phyloP scores from a whole-genome alignment of 2,888 invertebrate genomes.

The Cheilosia soror region DNA sequence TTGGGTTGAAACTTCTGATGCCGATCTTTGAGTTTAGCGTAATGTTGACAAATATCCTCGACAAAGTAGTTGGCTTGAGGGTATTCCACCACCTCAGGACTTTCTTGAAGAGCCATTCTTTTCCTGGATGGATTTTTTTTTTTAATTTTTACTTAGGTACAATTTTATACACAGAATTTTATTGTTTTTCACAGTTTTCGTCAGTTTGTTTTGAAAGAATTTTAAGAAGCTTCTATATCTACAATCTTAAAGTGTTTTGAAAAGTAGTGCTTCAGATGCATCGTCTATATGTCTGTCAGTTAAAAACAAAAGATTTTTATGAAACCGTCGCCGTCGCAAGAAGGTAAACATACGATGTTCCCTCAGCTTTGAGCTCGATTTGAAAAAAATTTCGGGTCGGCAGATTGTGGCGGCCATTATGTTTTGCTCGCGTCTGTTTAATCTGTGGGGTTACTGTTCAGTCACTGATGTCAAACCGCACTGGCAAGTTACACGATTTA shows the following conservation, averaged over 20 bases:
- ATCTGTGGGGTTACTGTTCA: too few species aligned
- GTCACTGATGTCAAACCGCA: too few species aligned
- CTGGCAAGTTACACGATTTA: too few species aligned
- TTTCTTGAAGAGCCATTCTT: background rate
- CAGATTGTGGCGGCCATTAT: too few species aligned
- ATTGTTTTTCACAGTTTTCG: background rate
- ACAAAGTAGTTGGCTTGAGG: background rate
- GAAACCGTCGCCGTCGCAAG: too few species aligned
- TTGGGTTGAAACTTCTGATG: slow-evolving; percentile 29
- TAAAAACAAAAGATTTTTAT: too few species aligned
- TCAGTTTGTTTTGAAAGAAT: background rate
- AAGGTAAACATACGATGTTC: too few species aligned
- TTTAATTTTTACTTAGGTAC: slow-evolving; percentile 7
- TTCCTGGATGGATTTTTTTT: background rate
- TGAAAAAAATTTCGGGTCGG: too few species aligned
- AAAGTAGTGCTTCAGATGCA: too few species aligned
- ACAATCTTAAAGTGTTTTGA: background rate
- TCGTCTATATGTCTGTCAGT: too few species aligned
- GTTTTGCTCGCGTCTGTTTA: too few species aligned
- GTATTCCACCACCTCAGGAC: background rate
- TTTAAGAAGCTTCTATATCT: background rate
- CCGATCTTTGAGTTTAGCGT: slow-evolving; percentile 2
- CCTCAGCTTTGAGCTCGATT: too few species aligned
- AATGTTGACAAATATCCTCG: slow-evolving; percentile 21
- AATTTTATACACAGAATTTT: slow-evolving; percentile 21